phyloP scores from a whole-genome alignment of 2,113 vertebrate genomes.

The Gymnocephalus cernua region DNA sequence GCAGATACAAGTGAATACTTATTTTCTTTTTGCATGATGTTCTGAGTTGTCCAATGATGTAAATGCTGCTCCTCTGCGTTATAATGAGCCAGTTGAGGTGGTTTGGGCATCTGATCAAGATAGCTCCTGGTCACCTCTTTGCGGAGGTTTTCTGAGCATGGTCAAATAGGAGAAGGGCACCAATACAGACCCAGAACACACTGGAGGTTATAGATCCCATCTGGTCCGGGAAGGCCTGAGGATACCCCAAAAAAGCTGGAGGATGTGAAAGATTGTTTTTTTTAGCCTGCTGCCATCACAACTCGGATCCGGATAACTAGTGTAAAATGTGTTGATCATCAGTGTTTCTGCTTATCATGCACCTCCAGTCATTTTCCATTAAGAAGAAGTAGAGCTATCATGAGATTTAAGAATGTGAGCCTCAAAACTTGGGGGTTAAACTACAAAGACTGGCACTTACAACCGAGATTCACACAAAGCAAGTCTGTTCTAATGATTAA shows the following conservation, averaged over 20 bases:
- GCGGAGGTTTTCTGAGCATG: not conserved
- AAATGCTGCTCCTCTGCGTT: not conserved
- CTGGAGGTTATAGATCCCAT: not conserved
- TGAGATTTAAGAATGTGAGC: slow-evolving; percentile 9
- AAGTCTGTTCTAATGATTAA: slow-evolving; percentile 67
- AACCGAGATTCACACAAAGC: slow-evolving; percentile 53
- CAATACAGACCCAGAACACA: not conserved
- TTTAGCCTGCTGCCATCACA: not conserved
- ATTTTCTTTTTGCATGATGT: not conserved
- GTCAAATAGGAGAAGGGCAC: not conserved
- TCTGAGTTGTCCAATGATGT: no score
- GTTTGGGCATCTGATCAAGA: not conserved
- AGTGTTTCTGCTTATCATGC: slow-evolving; percentile 1
- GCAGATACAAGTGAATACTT: not conserved
- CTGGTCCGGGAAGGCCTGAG: not conserved
- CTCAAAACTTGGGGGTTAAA: slow-evolving; percentile 18
- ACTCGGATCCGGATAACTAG: not conserved
- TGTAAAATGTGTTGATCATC: slow-evolving; percentile 11
- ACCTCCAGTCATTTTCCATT: slow-evolving; percentile 59
- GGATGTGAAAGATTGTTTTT: not conserved
- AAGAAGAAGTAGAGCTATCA: not conserved
- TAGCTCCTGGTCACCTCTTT: not conserved
- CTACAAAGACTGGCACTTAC: slow-evolving; percentile 51
- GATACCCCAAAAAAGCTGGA: not conserved
- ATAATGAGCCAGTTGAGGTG: not conserved